Conservation (phyloP, 2,888 invertebrate genomes). For the Ennomos quercinarius region DNA sequence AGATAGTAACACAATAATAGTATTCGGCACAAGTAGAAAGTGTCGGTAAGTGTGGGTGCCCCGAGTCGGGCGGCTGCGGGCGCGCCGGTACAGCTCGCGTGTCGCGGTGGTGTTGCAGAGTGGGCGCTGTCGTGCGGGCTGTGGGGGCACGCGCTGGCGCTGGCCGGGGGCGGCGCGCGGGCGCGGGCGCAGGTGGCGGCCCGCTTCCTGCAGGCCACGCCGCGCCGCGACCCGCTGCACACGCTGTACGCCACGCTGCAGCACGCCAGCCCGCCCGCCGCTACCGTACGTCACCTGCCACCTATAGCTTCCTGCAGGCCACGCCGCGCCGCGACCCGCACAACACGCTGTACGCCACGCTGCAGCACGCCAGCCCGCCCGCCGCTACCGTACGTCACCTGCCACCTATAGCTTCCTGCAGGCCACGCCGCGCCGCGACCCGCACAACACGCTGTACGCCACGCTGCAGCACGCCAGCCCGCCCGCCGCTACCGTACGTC, state of each 20-base stretch:
- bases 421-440: constrained; percentile 91
- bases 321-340: constrained; percentile 92
- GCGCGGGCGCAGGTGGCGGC: constrained; percentile 92
- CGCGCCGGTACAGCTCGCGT: too few relatives aligned
- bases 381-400: constrained; percentile 77
- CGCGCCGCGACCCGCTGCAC: constrained; percentile 94
- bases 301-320: constrained; percentile 87
- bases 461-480: constrained; percentile 88
- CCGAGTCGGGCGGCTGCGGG: background rate
- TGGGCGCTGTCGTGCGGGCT: constrained; percentile 95
- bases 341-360: constrained; percentile 96
- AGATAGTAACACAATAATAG: too few relatives aligned
- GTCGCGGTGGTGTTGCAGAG: constrained; percentile 87
- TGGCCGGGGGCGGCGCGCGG: constrained; percentile 95
- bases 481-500: constrained; percentile 79
- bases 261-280: constrained; percentile 83
- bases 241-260: constrained; percentile 97
- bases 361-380: constrained; percentile 85
- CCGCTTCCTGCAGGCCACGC: constrained; percentile 94
- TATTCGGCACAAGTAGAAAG: too few relatives aligned
- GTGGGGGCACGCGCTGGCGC: constrained; percentile 97
- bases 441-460: constrained; percentile 97
- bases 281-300: constrained; percentile 48
- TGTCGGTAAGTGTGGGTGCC: too few relatives aligned
- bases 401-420: constrained; percentile 80